A percentile compares a stretch with the other conserved stretches of the same genome.
Evolutionary conservation across 2,113 vertebrate genomes (phyloP).

Genomic region (Recurvirostra avosetta): DNA sequence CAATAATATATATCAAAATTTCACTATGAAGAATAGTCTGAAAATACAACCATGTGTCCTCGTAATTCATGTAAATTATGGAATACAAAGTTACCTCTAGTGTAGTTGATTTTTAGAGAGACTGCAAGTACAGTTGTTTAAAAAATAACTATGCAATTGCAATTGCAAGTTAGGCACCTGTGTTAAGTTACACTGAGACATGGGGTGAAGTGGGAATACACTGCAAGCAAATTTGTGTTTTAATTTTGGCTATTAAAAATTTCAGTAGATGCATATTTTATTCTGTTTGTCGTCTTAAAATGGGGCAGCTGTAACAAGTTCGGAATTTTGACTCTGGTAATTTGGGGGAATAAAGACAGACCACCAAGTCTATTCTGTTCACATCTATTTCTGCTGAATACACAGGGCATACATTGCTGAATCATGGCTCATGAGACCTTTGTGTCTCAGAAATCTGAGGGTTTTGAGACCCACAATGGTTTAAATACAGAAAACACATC

Average conservation of each 20-base stretch:
- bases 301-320: background rate
- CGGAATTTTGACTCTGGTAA: background rate
- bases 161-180: background rate
- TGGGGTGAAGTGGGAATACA: background rate
- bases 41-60: background rate
- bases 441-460: background rate
- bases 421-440: background rate
- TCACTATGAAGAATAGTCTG: background rate
- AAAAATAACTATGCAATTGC: background rate
- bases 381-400: background rate
- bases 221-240: background rate
- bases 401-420: background rate
- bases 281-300: background rate
- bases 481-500: background rate
- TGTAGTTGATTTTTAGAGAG: background rate
- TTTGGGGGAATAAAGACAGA: accelerated
- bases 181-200: background rate
- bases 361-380: background rate
- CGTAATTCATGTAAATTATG: background rate
- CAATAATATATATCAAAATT: background rate
- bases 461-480: background rate
- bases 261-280: accelerated
- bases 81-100: background rate
- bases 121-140: background rate
- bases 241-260: background rate